Base-by-base conservation (phyloP, 2,113 vertebrate genomes). In the Oreochromis spilurus region DNA sequence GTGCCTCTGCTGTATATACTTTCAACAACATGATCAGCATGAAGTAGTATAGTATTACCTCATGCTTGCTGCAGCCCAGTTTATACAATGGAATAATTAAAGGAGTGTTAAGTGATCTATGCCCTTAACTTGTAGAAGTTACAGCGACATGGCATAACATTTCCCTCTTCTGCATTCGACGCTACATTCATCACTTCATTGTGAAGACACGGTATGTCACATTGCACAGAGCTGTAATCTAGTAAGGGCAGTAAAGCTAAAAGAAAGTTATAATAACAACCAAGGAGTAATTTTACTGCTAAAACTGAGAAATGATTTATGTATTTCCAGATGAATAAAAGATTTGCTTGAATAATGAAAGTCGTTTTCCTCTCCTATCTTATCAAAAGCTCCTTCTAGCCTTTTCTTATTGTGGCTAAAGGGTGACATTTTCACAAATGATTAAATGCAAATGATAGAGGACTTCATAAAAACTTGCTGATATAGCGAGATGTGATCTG, bases 11-110 rank as follows among this genome's bases (percentile, higher is more conserved):
- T 84, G 84, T 84, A 10, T 86, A 70, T 82, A 78, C 54, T 78
- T 89, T 91, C 45, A 81, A 77, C 40, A 36, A 5, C 67, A 8
- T 8, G 34, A 62, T 85, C 78, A 58, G 83, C 48, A 29, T 60
- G 21, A 60, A 82, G 54, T 57, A 77, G 60, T 65, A 24, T 92
- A 85, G 75, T 1, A 26, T 87, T 84, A 48, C 85, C 36, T 55
- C 52, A 11, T 67, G 40, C 78, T 48, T 48, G 38, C 58, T 77
- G 48, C 84, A n/a, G 52, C 58, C 79, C 38, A 36, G 40, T 87
- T 89, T 84, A 60, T 88, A 85, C 92, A 55, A 50, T 34, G 83
- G 21, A 26, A 14, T 87, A 60, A 89, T 87, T 81, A 87, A 50
- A 91, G 70, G 58, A 26, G 55, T 13, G 81, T 83, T 89, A 84